Base-by-base conservation (phyloP, 2,113 vertebrate species). In the Syngnathus floridae region DNA sequence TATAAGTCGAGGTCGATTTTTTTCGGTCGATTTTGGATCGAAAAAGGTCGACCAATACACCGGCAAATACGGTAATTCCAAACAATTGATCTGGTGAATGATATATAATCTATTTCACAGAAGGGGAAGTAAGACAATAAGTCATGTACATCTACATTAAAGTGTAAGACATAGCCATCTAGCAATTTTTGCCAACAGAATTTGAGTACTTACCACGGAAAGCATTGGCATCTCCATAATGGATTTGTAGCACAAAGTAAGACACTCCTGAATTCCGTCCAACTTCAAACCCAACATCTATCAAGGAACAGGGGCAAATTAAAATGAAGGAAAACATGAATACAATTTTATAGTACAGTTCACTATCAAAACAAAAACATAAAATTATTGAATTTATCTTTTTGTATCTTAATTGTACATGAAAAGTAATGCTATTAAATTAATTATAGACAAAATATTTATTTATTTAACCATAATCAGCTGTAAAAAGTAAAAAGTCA, bases 251-350 rank as follows among this genome's bases (percentile, higher is more conserved):
- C 66, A 99, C 95, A 81, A 99, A 95, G 80, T 93, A 92, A 81
- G 93, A 92, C 74, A 90, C 93, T 69, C 90, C 92, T 1, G 91
- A 86, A 75, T 88, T 91, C 78, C 90, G 92, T 82, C 95, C 97
- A 77, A 98, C 96, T 93, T 92, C 92, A 88, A 98, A 99, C 66
- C 95, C 97, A 79, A 99, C 97, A 88, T 92, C 97, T 96, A 78
- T 26, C 62, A 72, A 61, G 4, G 78, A 62, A 79, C 0, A 56
- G n/a, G 64, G 57, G 61, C n/a, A 36, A 43, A 65, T 46, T 21
- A 40, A 7, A n/a, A 59, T 21, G 48, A 9, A 61, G 5, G 22
- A 21, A 65, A 21, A 65, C 2, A 43, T 5, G 10, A 9, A 67
- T n/a, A 45, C 21, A 13, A 46, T 4, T 45, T 40, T 40, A 40